phyloP scores from a whole-genome alignment of 2,888 invertebrate genomes.

The Yponomeuta sedellus region DNA sequence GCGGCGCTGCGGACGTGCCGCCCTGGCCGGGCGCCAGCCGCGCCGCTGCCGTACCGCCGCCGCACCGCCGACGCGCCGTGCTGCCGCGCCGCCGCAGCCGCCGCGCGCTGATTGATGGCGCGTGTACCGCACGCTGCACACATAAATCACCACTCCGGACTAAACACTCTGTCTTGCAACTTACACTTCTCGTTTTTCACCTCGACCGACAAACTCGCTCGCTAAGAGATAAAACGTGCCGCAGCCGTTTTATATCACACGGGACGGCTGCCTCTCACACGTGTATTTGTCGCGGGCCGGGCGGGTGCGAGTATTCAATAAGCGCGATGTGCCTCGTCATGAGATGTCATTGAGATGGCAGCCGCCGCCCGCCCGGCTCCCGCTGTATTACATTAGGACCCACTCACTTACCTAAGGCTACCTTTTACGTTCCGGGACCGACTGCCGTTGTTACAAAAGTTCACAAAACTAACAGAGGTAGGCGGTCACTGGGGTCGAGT shows the following conservation, averaged over 20 bases:
- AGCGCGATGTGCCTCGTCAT: constrained; percentile 2
- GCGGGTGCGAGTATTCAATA: background rate
- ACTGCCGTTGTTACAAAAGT: background rate
- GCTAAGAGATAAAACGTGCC: background rate
- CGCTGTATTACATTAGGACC: background rate
- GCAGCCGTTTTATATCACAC: background rate
- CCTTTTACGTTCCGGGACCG: background rate
- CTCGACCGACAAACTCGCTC: background rate
- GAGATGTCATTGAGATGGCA: background rate
- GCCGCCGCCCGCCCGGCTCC: background rate
- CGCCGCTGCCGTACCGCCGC: background rate
- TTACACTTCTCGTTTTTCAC: background rate
- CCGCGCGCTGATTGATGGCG: background rate
- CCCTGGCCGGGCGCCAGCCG: background rate
- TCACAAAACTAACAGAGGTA: background rate
- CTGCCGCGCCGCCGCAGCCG: background rate
- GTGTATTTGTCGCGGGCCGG: background rate
- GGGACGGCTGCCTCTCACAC: background rate
- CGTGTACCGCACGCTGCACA: background rate
- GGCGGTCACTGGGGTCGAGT: background rate
- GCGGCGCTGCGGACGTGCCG: background rate
- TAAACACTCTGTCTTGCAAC: constrained; percentile 1
- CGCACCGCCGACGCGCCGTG: background rate
- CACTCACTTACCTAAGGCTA: background rate
- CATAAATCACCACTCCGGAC: constrained; percentile 1